A percentile compares a stretch with the other conserved stretches of the same genome.
Conservation (phyloP, 2,113 vertebrate species). For the Coreoperca whiteheadi region DNA sequence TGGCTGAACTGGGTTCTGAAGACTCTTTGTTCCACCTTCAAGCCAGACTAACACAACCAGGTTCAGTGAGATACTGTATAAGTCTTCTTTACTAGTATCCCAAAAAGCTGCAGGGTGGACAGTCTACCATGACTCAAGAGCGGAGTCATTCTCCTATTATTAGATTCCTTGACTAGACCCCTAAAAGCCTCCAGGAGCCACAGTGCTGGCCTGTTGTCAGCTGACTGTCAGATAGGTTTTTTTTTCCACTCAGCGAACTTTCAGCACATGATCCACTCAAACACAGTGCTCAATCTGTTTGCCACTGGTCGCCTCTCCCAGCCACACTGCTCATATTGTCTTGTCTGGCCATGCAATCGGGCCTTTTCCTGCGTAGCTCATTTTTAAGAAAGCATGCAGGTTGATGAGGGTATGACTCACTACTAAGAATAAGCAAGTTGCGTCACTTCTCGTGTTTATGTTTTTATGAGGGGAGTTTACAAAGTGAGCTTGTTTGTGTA, state of each 20-base stretch:
- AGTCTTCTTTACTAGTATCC: background rate
- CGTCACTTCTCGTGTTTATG: slow-evolving; percentile 56
- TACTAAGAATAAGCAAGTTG: slow-evolving; percentile 22
- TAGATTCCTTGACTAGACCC: slow-evolving; percentile 11
- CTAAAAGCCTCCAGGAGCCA: slow-evolving; percentile 16
- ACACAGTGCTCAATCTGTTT: slow-evolving; percentile 72
- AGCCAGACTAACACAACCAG: background rate
- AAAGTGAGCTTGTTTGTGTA: slow-evolving; percentile 56
- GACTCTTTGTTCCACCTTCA: background rate
- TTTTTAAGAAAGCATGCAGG: slow-evolving; percentile 51
- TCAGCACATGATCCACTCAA: slow-evolving; percentile 67
- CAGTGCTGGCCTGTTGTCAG: slow-evolving; percentile 59
- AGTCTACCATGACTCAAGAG: background rate
- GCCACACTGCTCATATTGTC: slow-evolving; percentile 69
- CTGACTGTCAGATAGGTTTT: slow-evolving; percentile 72
- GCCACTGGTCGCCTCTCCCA: slow-evolving; percentile 30
- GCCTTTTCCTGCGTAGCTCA: background rate
- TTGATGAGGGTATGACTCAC: slow-evolving; percentile 63
- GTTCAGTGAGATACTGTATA: background rate
- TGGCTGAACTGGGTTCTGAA: background rate
- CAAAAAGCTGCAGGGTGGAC: background rate
- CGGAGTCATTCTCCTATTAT: slow-evolving; percentile 12
- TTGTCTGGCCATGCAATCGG: slow-evolving; percentile 10
- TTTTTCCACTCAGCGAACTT: slow-evolving; percentile 67
- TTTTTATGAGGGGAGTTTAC: slow-evolving; percentile 71